phyloP scores from a whole-genome alignment of 1,140 invertebrate species.

The Drosophila malerkotliana region DNA sequence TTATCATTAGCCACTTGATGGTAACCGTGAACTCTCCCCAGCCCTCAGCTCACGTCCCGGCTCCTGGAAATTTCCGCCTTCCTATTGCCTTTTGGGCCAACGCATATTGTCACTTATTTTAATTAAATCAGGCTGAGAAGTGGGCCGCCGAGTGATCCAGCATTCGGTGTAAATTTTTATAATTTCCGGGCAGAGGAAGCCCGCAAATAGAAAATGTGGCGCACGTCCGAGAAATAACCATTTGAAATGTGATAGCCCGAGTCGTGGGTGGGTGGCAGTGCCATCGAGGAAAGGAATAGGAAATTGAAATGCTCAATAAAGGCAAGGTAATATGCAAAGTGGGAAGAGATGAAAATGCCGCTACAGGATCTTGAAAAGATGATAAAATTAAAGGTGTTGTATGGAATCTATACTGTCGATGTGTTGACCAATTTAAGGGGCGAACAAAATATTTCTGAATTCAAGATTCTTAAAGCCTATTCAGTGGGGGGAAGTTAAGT shows the following conservation, averaged over 20 bases:
- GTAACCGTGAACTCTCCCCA: slow-evolving; percentile 11
- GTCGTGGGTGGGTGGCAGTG: slow-evolving; percentile 10
- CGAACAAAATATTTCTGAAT: too few relatives aligned
- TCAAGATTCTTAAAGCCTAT: too few relatives aligned
- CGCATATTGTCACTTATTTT: slow-evolving; percentile 72
- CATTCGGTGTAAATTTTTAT: slow-evolving; percentile 47
- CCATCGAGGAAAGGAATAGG: slow-evolving; percentile 29
- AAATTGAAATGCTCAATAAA: slow-evolving; percentile 69
- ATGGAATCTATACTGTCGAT: too few relatives aligned
- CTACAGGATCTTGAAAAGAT: too few relatives aligned
- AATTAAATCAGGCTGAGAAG: slow-evolving; percentile 61
- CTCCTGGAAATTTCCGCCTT: background rate
- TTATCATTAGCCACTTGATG: slow-evolving; percentile 71
- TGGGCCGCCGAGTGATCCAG: slow-evolving; percentile 23
- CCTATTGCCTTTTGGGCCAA: slow-evolving; percentile 8
- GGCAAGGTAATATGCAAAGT: slow-evolving; percentile 59
- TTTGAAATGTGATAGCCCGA: slow-evolving; percentile 67
- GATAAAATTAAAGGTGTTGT: background rate
- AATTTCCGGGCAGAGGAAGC: slow-evolving; percentile 74
- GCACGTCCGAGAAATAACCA: slow-evolving; percentile 43
- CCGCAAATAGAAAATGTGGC: slow-evolving; percentile 57
- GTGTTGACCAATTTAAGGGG: too few relatives aligned
- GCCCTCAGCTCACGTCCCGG: background rate
- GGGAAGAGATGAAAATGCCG: slow-evolving; percentile 15
- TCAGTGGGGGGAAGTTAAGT: too few relatives aligned